Percentiles rank a stretch among this genome's conserved stretches.
Evolutionary conservation across 1,140 invertebrate genomes (phyloP).

Genomic region (Agrilus planipennis): DNA sequence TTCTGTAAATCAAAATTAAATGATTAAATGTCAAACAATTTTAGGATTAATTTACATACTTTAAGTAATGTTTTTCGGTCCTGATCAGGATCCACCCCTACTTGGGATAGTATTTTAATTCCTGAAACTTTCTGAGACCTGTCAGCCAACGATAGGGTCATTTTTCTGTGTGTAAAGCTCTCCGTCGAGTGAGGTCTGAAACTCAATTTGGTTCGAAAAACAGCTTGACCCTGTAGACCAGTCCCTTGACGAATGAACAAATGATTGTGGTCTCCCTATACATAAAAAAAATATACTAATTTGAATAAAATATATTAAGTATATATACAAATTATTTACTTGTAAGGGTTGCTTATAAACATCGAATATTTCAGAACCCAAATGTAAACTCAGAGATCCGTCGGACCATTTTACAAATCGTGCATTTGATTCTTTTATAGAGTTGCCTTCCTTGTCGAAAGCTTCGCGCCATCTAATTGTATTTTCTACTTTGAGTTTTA

Average conservation of each 20-base stretch:
- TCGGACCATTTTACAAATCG: conserved; percentile 95
- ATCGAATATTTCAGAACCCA: conserved; percentile 96
- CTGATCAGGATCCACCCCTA: conserved; percentile 87
- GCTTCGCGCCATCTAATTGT: conserved; percentile 91
- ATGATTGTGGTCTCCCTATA: conserved; percentile 85
- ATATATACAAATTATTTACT: conserved; percentile 41
- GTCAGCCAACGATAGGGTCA: conserved; percentile 95
- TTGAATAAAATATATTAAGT: background rate
- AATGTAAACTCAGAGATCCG: conserved; percentile 92
- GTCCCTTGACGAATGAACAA: conserved; percentile 92
- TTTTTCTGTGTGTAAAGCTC: conserved; percentile 96
- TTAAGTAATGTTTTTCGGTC: conserved; percentile 84
- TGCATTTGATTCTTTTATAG: conserved; percentile 87
- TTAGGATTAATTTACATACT: conserved; percentile 36
- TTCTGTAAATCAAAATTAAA: conserved; percentile 45
- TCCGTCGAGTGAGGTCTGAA: conserved; percentile 97
- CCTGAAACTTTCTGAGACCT: conserved; percentile 92
- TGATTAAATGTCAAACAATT: conserved; percentile 3
- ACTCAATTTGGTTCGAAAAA: conserved; percentile 91
- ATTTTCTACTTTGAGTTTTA: conserved; percentile 93
- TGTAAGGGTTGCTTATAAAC: conserved; percentile 87
- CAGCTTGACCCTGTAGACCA: conserved; percentile 92
- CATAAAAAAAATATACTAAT: conserved; percentile 7
- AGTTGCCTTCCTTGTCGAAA: conserved; percentile 73
- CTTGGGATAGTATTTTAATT: conserved; percentile 91